Conservation (phyloP, 64 coral and sea anemone species). For the Pocillopora verrucosa region DNA sequence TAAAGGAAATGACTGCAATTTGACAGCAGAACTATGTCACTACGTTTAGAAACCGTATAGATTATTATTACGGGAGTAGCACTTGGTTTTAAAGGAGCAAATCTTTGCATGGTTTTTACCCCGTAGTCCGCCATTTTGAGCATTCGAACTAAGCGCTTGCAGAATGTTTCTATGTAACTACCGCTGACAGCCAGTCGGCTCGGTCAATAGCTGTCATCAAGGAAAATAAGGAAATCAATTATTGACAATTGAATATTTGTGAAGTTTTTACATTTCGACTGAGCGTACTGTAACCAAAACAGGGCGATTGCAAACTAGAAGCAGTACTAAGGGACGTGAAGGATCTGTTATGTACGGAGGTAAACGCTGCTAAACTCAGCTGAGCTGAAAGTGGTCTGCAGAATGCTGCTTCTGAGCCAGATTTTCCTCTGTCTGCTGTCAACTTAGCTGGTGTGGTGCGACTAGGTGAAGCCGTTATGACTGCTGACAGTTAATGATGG, state of each 20-base stretch:
- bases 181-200: not conserved
- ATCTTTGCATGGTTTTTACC: conserved; percentile 34
- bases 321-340: too few relatives aligned
- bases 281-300: too few relatives aligned
- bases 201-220: not conserved
- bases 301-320: too few relatives aligned
- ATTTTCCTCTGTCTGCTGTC: not conserved
- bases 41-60: conserved; percentile 2
- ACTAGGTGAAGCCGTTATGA: not conserved
- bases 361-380: not conserved
- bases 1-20: conserved; percentile 25
- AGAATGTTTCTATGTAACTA: not conserved
- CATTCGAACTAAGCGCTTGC: conserved; percentile 6
- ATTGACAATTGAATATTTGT: conserved; percentile 18
- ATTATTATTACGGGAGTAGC: not conserved
- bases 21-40: not conserved
- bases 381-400: not conserved
- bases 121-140: conserved; percentile 6
- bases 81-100: not conserved
- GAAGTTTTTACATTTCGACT: too few relatives aligned
- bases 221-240: not conserved
- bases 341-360: not conserved
- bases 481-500: not conserved
- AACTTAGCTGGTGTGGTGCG: not conserved
- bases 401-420: not conserved